Evolutionary conservation across 2,888 invertebrate genomes (phyloP), one percentile per base, ranked within the genome.

Genomic region (Mycalesis mineus): DNA sequence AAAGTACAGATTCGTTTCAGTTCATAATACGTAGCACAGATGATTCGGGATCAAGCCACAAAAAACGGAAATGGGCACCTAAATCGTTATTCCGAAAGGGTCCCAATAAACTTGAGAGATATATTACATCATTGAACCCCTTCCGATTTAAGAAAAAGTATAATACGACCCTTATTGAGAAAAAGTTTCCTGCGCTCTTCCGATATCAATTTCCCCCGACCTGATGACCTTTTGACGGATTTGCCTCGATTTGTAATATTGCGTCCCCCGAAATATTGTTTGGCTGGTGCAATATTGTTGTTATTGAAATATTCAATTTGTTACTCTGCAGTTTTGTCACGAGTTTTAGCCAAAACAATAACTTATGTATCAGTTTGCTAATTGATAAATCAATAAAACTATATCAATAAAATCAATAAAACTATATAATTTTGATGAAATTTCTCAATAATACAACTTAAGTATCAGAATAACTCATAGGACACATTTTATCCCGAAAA

Each of bases 171-270:
- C 40, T 61, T 42, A 36, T 54, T 31, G 11, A 29, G 29, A 48
- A 52, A 50, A 54, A 58, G 17, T n/a, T 22, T 37, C 15, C 36
- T n/a, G 9, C 36, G 13, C 9, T 39, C n/a, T 28, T 31, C 37
- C 50, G 13, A 55, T 51, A 59, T 44, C 48, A 49, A 52, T 51
- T 51, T 45, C 41, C 33, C 39, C 45, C 11, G 17, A 31, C 31
- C 14, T 36, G 29, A 55, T 39, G 17, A 13, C 42, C 36, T 37
- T 11, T 36, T 58, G 17, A 44, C 15, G 29, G 31, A 49, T 54
- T 48, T 57, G 28, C 28, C 33, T 49, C 28, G 9, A 49, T 39
- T 39, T 13, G 39, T 39, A 49, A 49, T 33, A 47, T 47, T 11
- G 15, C 33, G 47, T 13, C 47, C 2, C 45, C 31, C 33, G 31